These are phyloP conservation scores for Crax fasciolata DNA, from an alignment of 2,797 vertebrate species.

Conservation along the genomic window DNA sequence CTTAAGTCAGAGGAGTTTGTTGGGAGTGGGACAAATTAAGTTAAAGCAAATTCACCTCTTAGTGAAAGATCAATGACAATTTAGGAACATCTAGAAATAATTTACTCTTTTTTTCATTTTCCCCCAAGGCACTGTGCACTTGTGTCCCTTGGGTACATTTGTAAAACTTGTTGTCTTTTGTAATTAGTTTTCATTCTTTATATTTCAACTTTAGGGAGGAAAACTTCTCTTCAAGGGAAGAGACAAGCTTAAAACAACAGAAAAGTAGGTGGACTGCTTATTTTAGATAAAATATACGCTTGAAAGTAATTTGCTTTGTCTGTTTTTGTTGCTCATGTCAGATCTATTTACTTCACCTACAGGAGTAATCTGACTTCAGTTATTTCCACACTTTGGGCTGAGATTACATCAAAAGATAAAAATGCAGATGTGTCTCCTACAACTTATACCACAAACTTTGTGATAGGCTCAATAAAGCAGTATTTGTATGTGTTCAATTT, in stretches of 20 bases:
- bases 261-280: neutral
- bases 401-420: neutral
- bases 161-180: slow-evolving; percentile 35
- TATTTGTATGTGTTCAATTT: neutral
- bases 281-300: slow-evolving; percentile 32
- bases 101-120: neutral
- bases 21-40: neutral
- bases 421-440: neutral
- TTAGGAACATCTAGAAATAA: neutral
- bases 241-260: slow-evolving; percentile 19
- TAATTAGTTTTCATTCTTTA: slow-evolving; percentile 49
- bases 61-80: neutral
- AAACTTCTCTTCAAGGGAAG: slow-evolving; percentile 28
- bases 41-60: neutral
- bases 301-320: slow-evolving; percentile 36
- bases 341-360: slow-evolving; percentile 46
- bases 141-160: neutral
- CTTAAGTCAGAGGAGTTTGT: neutral
- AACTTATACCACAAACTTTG: neutral
- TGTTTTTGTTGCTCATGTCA: slow-evolving; percentile 33
- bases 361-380: slow-evolving; percentile 16
- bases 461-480: neutral
- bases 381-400: slow-evolving; percentile 25
- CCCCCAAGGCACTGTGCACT: neutral
- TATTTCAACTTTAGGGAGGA: slow-evolving; percentile 32